phyloP scores from a whole-genome alignment of 2,797 vertebrate species.

The Aselliscus stoliczkanus region DNA sequence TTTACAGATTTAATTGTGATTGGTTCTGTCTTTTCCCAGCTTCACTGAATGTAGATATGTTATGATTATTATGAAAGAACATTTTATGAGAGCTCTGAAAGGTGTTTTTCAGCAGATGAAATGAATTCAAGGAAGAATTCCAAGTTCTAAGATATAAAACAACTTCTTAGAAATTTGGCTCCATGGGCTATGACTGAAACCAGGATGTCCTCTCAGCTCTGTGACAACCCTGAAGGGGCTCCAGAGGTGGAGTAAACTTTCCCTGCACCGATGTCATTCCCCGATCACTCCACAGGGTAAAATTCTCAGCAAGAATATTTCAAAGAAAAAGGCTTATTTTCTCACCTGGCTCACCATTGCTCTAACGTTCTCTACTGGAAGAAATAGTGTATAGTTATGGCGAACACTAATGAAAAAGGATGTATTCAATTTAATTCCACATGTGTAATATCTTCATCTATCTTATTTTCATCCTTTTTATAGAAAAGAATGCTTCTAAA shows the following conservation, averaged over 20 bases:
- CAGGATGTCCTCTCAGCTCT: background rate
- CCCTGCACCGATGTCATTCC: background rate
- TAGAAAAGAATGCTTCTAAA: background rate
- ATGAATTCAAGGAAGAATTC: background rate
- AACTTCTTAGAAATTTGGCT: background rate
- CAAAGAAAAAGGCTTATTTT: background rate
- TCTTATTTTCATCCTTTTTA: background rate
- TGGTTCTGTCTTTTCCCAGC: background rate
- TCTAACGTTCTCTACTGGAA: background rate
- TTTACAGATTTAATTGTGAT: constrained; percentile 19
- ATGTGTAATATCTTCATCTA: background rate
- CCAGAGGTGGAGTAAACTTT: background rate
- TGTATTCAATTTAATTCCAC: background rate
- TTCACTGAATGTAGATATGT: background rate
- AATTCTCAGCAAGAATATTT: constrained; percentile 16
- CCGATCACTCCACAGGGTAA: background rate
- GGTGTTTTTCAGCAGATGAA: background rate
- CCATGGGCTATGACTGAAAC: background rate
- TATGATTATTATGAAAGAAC: background rate
- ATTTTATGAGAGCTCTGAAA: background rate
- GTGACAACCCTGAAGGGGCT: background rate
- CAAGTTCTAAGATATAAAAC: background rate
- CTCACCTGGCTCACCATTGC: background rate
- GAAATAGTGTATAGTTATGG: background rate
- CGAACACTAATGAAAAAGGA: background rate